Conservation (phyloP, 2,888 invertebrate genomes). For the Meganola albula region DNA sequence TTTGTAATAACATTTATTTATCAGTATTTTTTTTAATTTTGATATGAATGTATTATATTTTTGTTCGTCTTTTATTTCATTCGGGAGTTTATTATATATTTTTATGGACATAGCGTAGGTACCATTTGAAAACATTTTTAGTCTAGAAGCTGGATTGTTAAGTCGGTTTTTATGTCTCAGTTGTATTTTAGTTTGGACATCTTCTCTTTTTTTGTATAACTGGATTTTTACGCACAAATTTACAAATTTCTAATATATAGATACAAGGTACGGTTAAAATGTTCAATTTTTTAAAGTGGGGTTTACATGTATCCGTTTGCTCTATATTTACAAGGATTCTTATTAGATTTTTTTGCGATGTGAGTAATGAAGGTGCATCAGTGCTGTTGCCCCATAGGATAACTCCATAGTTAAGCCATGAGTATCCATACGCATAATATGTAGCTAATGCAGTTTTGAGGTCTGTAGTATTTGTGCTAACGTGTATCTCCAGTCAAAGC, state of each 20-base stretch:
- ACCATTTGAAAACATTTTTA: no score
- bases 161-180: no score
- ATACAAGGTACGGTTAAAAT: background rate
- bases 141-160: no score
- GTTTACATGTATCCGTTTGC: background rate
- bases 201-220: no score
- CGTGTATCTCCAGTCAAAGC: no score
- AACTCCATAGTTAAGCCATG: constrained; percentile 5
- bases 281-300: background rate
- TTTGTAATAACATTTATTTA: no score
- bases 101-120: no score
- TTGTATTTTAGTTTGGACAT: no score
- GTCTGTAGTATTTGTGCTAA: constrained; percentile 9
- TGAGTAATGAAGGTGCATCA: background rate
- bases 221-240: constrained; percentile 1
- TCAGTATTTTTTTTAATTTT: no score
- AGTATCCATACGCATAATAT: constrained; percentile 11
- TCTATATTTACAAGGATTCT: background rate
- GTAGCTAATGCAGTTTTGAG: constrained; percentile 8
- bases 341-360: background rate
- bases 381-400: background rate
- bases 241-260: background rate
- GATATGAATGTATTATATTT: no score
- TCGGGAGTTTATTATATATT: no score
- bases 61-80: no score